phyloP scores from a whole-genome alignment of 2,113 vertebrate species.

The Lampris incognitus region DNA sequence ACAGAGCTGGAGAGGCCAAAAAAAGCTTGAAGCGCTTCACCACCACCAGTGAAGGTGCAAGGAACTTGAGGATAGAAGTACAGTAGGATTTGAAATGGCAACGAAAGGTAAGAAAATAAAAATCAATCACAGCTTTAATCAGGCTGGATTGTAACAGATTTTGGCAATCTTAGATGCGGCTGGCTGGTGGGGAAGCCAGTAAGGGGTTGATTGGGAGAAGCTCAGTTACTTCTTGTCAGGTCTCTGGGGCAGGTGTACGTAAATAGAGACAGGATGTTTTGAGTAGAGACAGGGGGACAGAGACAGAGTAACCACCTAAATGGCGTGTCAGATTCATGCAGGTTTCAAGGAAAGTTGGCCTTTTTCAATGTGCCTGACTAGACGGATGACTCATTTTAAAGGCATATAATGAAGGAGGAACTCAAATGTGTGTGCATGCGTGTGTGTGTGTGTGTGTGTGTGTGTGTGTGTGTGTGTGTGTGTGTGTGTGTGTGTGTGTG shows the following conservation, averaged over 20 bases:
- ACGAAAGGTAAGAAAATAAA: constrained; percentile 80
- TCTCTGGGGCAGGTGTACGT: constrained; percentile 22
- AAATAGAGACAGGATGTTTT: constrained; percentile 6
- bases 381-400: background rate
- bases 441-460: background rate
- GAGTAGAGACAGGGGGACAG: constrained; percentile 10
- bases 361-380: background rate
- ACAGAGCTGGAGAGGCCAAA: constrained; percentile 79
- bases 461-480: background rate
- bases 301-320: constrained; percentile 32
- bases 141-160: constrained; percentile 2
- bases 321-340: constrained; percentile 20
- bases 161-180: constrained; percentile 4
- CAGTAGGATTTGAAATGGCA: constrained; percentile 78
- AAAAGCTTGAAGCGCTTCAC: constrained; percentile 72
- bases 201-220: constrained; percentile 9
- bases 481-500: background rate
- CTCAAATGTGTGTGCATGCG: background rate
- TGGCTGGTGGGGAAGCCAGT: constrained; percentile 19
- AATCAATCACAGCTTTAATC: constrained; percentile 30
- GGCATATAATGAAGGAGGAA: background rate
- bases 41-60: constrained; percentile 55
- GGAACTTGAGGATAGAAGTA: constrained; percentile 57
- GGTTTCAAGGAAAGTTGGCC: constrained; percentile 46
- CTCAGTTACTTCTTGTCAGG: constrained; percentile 15